These are phyloP conservation scores for Thripadectes ignobilis DNA, from an alignment of 2,797 vertebrate species.

Conservation along the genomic window DNA sequence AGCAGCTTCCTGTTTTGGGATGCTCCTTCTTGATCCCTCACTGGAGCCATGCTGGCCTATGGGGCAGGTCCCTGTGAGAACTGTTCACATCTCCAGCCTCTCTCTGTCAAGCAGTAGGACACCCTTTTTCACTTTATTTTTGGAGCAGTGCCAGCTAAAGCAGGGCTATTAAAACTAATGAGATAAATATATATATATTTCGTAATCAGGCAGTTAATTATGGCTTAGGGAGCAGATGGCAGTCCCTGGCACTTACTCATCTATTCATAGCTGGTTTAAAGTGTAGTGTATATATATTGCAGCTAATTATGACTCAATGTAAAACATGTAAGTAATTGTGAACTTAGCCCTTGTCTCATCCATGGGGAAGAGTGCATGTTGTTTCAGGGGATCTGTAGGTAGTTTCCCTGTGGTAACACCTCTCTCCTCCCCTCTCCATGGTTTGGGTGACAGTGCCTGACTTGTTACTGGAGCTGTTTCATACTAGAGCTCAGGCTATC, in stretches of 20 bases:
- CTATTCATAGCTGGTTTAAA: conserved; percentile 32
- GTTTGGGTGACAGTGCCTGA: not conserved
- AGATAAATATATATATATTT: conserved; percentile 64
- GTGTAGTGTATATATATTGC: not conserved
- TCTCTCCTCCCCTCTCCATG: not conserved
- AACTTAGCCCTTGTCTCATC: not conserved
- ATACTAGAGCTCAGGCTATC: not conserved
- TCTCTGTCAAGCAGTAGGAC: not conserved
- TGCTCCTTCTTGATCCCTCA: not conserved
- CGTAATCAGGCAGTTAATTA: conserved; percentile 50
- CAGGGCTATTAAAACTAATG: conserved; percentile 21
- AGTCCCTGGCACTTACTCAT: conserved; percentile 41
- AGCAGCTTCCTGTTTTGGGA: not conserved
- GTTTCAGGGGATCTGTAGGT: not conserved
- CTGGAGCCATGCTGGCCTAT: accelerated
- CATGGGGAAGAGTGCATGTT: not conserved
- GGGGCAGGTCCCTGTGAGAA: not conserved
- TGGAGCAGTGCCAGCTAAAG: not conserved
- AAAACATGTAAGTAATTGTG: not conserved
- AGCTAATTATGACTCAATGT: conserved; percentile 34
- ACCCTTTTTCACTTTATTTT: not conserved
- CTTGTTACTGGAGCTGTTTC: not conserved
- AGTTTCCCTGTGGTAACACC: not conserved
- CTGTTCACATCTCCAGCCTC: not conserved
- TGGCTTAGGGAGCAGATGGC: conserved; percentile 52